Evolutionary conservation across 37 sponge, comb jelly and placozoan genomes (phyloP), one percentile per base, ranked within the genome.

Genomic region (Cladorhizidae sp.): DNA sequence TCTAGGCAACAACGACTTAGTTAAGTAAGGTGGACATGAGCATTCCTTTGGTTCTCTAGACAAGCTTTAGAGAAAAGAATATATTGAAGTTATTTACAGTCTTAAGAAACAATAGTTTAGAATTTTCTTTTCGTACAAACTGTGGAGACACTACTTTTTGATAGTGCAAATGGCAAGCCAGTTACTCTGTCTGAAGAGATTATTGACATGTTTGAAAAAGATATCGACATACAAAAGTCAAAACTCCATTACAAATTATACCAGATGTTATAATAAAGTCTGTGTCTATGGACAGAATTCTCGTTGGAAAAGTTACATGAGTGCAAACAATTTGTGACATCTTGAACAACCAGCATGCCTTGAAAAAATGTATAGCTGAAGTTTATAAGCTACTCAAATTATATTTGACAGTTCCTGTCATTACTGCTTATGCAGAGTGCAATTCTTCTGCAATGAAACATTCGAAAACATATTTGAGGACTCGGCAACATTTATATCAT

Each of bases 351-450:
- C 61, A 67, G n/a, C 29, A 64, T 20, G 40, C 31, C 18, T 28
- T 61, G 11, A 73, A 67, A 21, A 67, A 20, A 7, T 42, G 82
- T 51, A 28, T 88, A 11, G 57, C 79, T 58, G 83, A 88, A 40
- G 57, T 89, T 49, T 79, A 89, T 68, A 89, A 78, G 59, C 75
- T 83, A 21, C 25, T 89, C n/a, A 59, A 42, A 32, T 22, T 89
- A 56, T 89, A 83, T 64, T 67, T 80, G 28, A 89, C 80, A 41
- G 32, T 89, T 22, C 85, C 84, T 39, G 65, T 89, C 28, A 89
- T 85, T 23, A 74, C 89, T 3, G 67, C 85, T 31, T 74, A 75
- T 52, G 39, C 89, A 58, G 85, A 84, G 55, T 40, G 84, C 22
- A 63, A 54, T 22, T 89, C 81, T 76, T 87, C 82, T 38, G 64